These are phyloP conservation scores for Heliconius hewitsoni DNA, from an alignment of 1,140 invertebrate species.

Conservation along the genomic window DNA sequence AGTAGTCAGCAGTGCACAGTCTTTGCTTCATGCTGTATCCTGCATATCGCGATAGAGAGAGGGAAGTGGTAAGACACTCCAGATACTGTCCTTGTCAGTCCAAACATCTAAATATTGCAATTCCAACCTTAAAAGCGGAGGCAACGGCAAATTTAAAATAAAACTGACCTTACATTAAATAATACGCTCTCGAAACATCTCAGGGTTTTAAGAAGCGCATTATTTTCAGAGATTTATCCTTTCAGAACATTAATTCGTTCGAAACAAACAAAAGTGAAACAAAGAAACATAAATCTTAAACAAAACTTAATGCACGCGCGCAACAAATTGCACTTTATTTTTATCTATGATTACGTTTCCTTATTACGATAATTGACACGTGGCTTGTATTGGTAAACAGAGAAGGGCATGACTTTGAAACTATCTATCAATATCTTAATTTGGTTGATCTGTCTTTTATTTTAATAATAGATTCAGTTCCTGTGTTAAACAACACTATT, in stretches of 20 bases:
- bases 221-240: conserved; percentile 11
- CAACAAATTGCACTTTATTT: conserved; percentile 18
- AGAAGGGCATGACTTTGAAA: background rate
- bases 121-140: background rate
- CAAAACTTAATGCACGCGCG: conserved; percentile 15
- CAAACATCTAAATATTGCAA: background rate
- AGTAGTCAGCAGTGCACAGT: too few relatives aligned
- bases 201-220: background rate
- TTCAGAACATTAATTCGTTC: background rate
- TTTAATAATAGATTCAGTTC: background rate
- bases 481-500: background rate
- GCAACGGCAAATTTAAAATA: conserved; percentile 2
- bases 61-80: too few relatives aligned
- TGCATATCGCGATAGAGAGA: too few relatives aligned
- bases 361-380: conserved; percentile 3
- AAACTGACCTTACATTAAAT: conserved; percentile 6
- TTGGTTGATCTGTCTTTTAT: background rate
- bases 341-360: conserved; percentile 18
- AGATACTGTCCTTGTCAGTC: background rate
- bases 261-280: conserved; percentile 7
- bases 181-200: background rate
- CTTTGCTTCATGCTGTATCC: too few relatives aligned
- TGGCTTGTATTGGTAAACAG: background rate
- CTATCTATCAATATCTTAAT: background rate
- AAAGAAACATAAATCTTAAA: conserved; percentile 20